A percentile compares a stretch with the other conserved stretches of the same genome.
These are phyloP conservation scores for Eurytoma adleriae DNA, from an alignment of 2,888 invertebrate species.

Conservation along the genomic window DNA sequence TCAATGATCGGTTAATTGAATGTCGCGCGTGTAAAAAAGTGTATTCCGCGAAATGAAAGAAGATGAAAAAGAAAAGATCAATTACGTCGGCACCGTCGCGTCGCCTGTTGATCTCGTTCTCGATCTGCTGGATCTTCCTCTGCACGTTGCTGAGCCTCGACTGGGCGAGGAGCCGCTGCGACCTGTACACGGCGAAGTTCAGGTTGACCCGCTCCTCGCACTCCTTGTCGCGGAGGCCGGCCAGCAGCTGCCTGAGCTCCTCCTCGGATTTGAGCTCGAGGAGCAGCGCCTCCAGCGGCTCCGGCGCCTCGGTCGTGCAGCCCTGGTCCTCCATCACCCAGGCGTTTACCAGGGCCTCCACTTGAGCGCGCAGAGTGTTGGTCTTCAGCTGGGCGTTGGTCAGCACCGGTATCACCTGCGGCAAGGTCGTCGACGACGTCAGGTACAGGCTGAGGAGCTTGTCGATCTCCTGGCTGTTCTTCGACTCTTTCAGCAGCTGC, in stretches of 20 bases:
- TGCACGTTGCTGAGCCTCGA: conserved; percentile 65
- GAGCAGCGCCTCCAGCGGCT: conserved; percentile 54
- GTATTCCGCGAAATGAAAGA: no score
- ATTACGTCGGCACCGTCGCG: conserved; percentile 48
- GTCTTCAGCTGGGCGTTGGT: conserved; percentile 70
- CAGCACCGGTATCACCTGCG: conserved; percentile 67
- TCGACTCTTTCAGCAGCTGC: conserved; percentile 68
- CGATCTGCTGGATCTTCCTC: conserved; percentile 69
- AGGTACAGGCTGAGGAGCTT: conserved; percentile 70
- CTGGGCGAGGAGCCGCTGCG: conserved; percentile 68
- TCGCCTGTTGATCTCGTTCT: conserved; percentile 67
- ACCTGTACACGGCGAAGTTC: conserved; percentile 67
- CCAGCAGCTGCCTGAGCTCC: conserved; percentile 68
- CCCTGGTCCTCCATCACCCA: conserved; percentile 67
- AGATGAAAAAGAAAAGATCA: not conserved
- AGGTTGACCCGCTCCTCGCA: conserved; percentile 69
- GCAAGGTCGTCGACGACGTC: conserved; percentile 65
- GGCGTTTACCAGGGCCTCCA: conserved; percentile 66
- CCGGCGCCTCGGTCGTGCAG: conserved; percentile 59
- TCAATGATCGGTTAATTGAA: no score
- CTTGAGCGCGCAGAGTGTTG: conserved; percentile 68
- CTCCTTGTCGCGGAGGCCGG: conserved; percentile 67
- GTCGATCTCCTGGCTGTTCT: conserved; percentile 68
- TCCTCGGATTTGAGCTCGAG: conserved; percentile 66
- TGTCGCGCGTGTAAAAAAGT: no score